Base-by-base conservation (phyloP, 35 echinoderm and acorn worm species). In the Stichopus chloronotus region DNA sequence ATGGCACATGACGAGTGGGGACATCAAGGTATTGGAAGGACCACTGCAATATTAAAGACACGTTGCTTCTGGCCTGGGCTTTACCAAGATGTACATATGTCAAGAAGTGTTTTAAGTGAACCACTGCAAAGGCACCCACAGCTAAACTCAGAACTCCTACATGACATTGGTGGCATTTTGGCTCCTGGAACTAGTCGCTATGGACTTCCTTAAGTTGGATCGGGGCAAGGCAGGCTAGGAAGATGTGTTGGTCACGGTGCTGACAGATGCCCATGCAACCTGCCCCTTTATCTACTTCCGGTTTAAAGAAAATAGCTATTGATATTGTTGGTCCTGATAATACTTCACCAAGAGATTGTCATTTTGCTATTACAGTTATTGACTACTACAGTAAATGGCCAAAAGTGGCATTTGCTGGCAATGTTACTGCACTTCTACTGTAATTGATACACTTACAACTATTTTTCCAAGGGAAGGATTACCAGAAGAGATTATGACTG, bases 31-130 rank as follows among this genome's bases (percentile, higher is more conserved):
- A 57, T 91, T 77, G 25, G 24, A 23, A 1, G 72, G 55, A 91
- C 90, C 17, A 13, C 54, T 13, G 30, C 16, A 8, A 55, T 91
- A 24, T 12, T 92, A n/a, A 83, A 94, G 65, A 71, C 52, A 63
- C 57, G 94, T 17, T 94, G 94, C 85, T 94, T 84, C 59, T 94
- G 94, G 94, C 90, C 88, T 10, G 88, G 94, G 19, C 78, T 94
- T 25, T 55, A 92, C 55, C 59, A 77, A 17, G 88, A 94, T 14
- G 90, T 92, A 57, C 22, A 78, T 72, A 92, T 23, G 57, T 91
- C 10, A 82, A 85, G 30, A 59, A 92, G 61, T 94, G 94, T 86
- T 91, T 92, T 65, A 79, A 52, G 4, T 94, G 94, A 55, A 92
- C 76, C 83, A 55, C 79, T 10, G 57, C 88, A n/a, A 91, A 94